Percentiles rank a stretch among this genome's conserved stretches.
These are phyloP conservation scores for Caenorhabditis remanei DNA, from an alignment of 1,140 invertebrate species.

Conservation along the genomic window DNA sequence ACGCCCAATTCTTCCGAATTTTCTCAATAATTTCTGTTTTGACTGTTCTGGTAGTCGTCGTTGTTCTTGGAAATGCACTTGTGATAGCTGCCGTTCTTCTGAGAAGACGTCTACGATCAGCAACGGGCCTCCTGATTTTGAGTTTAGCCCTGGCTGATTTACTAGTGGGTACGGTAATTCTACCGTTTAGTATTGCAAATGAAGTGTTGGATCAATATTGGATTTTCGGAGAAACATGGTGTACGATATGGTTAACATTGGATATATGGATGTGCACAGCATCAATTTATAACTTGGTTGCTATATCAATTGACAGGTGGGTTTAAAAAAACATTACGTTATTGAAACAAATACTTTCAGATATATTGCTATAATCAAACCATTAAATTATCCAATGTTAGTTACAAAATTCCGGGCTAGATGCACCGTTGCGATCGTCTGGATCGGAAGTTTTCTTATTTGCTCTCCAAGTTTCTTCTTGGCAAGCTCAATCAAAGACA, in stretches of 20 bases:
- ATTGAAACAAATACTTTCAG: not conserved
- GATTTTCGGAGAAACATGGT: slow-evolving; percentile 78
- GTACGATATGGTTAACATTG: slow-evolving; percentile 87
- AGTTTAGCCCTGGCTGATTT: slow-evolving; percentile 89
- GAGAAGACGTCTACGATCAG: slow-evolving; percentile 88
- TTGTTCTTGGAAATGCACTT: slow-evolving; percentile 87
- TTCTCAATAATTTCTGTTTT: slow-evolving; percentile 78
- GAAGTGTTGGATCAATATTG: slow-evolving; percentile 76
- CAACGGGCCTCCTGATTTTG: slow-evolving; percentile 88
- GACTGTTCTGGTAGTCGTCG: slow-evolving; percentile 75
- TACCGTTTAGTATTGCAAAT: slow-evolving; percentile 78
- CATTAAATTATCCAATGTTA: slow-evolving; percentile 95
- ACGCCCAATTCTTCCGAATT: slow-evolving; percentile 76
- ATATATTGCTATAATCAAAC: slow-evolving; percentile 91
- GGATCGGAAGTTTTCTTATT: slow-evolving; percentile 92
- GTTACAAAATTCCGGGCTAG: slow-evolving; percentile 91
- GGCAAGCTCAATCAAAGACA: slow-evolving; percentile 50
- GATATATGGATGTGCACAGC: slow-evolving; percentile 96
- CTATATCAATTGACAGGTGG: slow-evolving; percentile 87
- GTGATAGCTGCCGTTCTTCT: slow-evolving; percentile 92
- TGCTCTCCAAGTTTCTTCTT: slow-evolving; percentile 82
- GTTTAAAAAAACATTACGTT: not conserved
- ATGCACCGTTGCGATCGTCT: slow-evolving; percentile 90
- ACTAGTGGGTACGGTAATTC: slow-evolving; percentile 81
- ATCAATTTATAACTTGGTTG: slow-evolving; percentile 94